Evolutionary conservation across 2,888 invertebrate genomes (phyloP).

Genomic region (Pachliopta kotzebuea): DNA sequence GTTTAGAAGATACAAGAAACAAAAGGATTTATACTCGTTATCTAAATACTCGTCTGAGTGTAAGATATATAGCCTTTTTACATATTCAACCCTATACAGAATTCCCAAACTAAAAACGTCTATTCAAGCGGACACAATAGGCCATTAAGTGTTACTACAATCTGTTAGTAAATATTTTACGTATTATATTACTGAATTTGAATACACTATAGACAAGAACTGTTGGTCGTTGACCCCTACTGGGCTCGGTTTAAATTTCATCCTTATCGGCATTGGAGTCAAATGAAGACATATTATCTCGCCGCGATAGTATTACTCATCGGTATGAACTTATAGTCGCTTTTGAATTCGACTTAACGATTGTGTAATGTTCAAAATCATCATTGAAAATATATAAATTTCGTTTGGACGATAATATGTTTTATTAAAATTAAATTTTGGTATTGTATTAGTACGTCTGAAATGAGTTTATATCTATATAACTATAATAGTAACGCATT

Average conservation of each 20-base stretch:
- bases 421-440: too few species aligned
- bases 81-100: too few species aligned
- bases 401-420: too few species aligned
- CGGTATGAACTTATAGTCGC: constrained; percentile 13
- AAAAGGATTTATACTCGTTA: too few species aligned
- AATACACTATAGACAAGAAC: constrained; percentile 14
- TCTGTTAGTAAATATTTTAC: constrained; percentile 24
- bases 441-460: too few species aligned
- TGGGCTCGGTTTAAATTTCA: constrained; percentile 21
- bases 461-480: too few species aligned
- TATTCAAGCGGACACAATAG: constrained; percentile 23
- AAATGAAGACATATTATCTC: constrained; percentile 15
- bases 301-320: constrained; percentile 22
- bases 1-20: too few species aligned
- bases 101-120: constrained; percentile 1
- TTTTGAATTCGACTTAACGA: not conserved
- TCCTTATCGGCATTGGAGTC: constrained; percentile 21
- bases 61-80: too few species aligned
- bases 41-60: too few species aligned
- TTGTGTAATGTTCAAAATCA: constrained; percentile 15
- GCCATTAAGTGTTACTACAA: constrained; percentile 11
- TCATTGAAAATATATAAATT: not conserved
- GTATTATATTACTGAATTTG: constrained; percentile 13
- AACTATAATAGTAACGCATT: too few species aligned
- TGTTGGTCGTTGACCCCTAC: constrained; percentile 16